Evolutionary conservation across 2,113 vertebrate species (phyloP), one percentile per base, ranked within the genome.

Genomic region (Prunella fulvescens): DNA sequence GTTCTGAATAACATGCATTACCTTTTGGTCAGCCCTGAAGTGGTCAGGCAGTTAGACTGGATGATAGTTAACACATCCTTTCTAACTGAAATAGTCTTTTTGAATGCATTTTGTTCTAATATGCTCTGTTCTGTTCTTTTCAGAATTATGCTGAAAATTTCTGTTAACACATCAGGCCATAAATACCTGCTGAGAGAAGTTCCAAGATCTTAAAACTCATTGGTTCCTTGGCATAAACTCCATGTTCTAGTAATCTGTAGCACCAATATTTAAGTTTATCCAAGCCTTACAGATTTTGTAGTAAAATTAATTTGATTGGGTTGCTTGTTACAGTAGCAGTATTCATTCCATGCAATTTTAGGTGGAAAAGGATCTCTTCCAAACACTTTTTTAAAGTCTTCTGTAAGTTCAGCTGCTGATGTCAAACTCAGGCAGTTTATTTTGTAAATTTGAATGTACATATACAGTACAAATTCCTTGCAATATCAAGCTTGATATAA

Each of bases 1-100:
- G 15, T 3, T 25, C 11, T 90, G 53, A 39, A 14, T 2, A 54
- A 29, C 3, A 2, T 6, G 3, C 17, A 44, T 84, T 51, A 69
- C 1, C 9, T 65, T 72, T 42, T 35, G 23, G 19, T 51, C 45
- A 87, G 23, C 10, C 19, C 40, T 42, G 23, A 50, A n/a, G 6
- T 15, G 14, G 10, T 64, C 44, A 39, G 33, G 23, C 1, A 39
- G 22, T 8, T 60, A 22, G 19, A 4, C 22, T n/a, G 22, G 22
- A 20, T 48, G 45, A 24, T 16, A 0, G 0, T 3, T 51, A 10
- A 45, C 3, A 35, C 4, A 50, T 42, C 4, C 3, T 33, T 88
- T 51, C 33, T 44, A 84, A 7, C 3, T 6, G 28, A 53, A 83
- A 58, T 29, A 22, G 31, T 50, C 7, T 7, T 11, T 7, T 73